A percentile compares a stretch with the other conserved stretches of the same genome.
These are phyloP conservation scores for Lycia hirtaria DNA, from an alignment of 2,888 invertebrate species.

Conservation along the genomic window DNA sequence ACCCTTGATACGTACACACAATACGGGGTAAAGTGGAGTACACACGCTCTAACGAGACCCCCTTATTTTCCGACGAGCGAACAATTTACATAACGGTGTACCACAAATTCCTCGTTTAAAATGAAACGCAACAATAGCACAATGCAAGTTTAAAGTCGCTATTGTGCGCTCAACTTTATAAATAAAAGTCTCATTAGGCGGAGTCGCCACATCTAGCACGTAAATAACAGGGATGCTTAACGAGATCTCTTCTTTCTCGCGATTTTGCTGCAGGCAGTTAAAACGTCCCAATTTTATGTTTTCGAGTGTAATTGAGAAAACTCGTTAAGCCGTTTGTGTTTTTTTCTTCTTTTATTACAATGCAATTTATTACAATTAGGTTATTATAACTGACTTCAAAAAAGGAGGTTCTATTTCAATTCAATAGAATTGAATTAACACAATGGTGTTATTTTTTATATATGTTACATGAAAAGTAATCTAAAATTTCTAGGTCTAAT, in stretches of 20 bases:
- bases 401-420: too few species aligned
- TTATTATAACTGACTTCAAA: too few species aligned
- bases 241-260: conserved; percentile 59
- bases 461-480: too few species aligned
- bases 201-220: conserved; percentile 68
- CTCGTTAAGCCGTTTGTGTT: conserved; percentile 18
- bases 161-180: conserved; percentile 78
- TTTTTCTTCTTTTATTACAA: conserved; percentile 6
- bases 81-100: conserved; percentile 79
- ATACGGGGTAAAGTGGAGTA: conserved; percentile 57
- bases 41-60: conserved; percentile 66
- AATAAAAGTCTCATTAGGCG: conserved; percentile 81
- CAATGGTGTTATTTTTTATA: too few species aligned
- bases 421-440: too few species aligned
- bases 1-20: conserved; percentile 38
- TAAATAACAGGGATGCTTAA: conserved; percentile 67
- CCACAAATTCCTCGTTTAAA: conserved; percentile 75
- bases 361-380: too few species aligned
- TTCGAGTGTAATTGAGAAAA: conserved; percentile 19
- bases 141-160: conserved; percentile 77
- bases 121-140: conserved; percentile 81
- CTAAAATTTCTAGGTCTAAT: too few species aligned
- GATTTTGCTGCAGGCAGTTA: conserved; percentile 50
- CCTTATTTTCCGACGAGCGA: conserved; percentile 65
- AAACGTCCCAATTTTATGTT: conserved; percentile 40